Base-by-base conservation (phyloP, 2,888 invertebrate genomes). In the Trachelus tabidus region DNA sequence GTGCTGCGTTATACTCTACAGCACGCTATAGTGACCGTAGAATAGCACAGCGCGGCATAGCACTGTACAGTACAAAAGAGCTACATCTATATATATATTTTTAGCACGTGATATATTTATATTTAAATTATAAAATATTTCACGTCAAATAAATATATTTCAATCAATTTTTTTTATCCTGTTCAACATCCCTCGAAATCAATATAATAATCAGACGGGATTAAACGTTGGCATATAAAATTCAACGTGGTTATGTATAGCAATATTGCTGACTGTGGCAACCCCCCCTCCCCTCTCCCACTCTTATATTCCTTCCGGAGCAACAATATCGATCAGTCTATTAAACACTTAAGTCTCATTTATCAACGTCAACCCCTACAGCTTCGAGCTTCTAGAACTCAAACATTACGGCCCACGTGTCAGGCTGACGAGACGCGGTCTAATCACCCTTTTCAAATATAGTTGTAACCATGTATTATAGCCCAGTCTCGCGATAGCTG, bases 281-380 rank as follows among this genome's bases (percentile, higher is more conserved):
- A 69, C 11, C 4, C n/a, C 15, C 3, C 3, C 6, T 3, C 0
- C 15, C 11, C 69, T n/a, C n/a, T 1, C 12, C 69, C 30, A 0
- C 71, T 71, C 12, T 12, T 34, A 31, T 71, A 34, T n/a, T 68
- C 40, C 73, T 74, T 68, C 75, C 78, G 73, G 77, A 76, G 81
- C 80, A 80, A 80, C 80, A 80, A 90, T 91, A 92, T 92, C 92
- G 92, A 92, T 92, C 92, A 92, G 92, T 92, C 92, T 91, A 92
- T 92, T 92, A 92, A 92, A 92, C 91, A 92, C 92, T 92, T 91
- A 89, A 90, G 79, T 86, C 88, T 89, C 92, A 92, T 92, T 92
- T 91, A 92, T 92, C 92, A 92, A 91, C 91, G 92, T 92, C 92
- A 89, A 83, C 77, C 77, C 68, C 34, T 40, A 69, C 71, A 75